Base-by-base conservation (phyloP, 2,888 invertebrate genomes). In the Ectobius pallidus region DNA sequence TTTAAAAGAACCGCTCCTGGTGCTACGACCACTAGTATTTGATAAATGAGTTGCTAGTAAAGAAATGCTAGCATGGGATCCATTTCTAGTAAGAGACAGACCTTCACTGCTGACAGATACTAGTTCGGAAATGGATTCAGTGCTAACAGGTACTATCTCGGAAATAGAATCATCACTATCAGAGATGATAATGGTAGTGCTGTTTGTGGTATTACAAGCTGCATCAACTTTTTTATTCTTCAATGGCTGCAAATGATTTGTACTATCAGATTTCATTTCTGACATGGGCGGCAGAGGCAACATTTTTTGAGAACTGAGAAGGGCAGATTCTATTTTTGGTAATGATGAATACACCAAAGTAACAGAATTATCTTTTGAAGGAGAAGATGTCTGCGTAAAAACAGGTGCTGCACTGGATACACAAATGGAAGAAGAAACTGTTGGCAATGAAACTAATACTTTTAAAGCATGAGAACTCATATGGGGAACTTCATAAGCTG, bases 291-390 rank as follows among this genome's bases (percentile, higher is more conserved):
- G 58, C 16, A 58, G 58, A 2, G 58, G 58, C 4, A 30, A 3
- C 3, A 58, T 16, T 25, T 58, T 58, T 30, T 58, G 58, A 30
- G 27, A 58, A 30, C 9, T 30, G 2, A 58, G 30, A n/a, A 30
- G 6, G 14, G 58, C n/a, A 11, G 58, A 25, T 30, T 58, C 58
- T 30, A 58, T 30, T 58, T 58, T 58, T n/a, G 58, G 58, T 14
- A 58, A 1, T 1, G 58, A 58, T 58, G 58, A 58, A 20, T 30
- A 58, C 25, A 58, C 58, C 30, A 58, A 58, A 0, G 58, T 58
- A 58, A 58, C 58, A 58, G 58, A 58, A 30, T 11, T 30, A 6
- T 58, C 30, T 18, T 58, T 58, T 9, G 58, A 58, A 58, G 30
- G 30, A n/a, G 46, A 7, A 4, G 58, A n/a, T n/a, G 58, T 30